Conservation (phyloP, 2,888 invertebrate genomes). For the Chalcis sispes region DNA sequence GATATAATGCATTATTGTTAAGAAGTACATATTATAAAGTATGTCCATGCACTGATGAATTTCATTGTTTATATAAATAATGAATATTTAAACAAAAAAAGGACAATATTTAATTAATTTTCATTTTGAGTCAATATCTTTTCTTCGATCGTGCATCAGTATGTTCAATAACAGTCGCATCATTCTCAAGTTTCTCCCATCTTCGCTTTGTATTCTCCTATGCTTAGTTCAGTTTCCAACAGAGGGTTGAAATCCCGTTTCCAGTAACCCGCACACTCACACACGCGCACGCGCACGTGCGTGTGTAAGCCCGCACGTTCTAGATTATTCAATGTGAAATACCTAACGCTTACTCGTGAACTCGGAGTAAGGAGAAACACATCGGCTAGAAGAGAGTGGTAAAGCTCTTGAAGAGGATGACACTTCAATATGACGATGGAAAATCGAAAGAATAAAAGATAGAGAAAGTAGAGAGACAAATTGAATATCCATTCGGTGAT, state of each 20-base stretch:
- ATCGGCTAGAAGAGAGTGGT: slow-evolving; percentile 15
- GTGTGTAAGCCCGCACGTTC: slow-evolving; percentile 34
- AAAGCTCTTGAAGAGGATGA: slow-evolving; percentile 33
- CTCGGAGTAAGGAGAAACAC: slow-evolving; percentile 2
- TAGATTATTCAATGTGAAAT: slow-evolving; percentile 60
- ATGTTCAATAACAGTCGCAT: neutral
- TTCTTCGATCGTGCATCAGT: too few species aligned
- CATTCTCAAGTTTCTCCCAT: slow-evolving; percentile 29
- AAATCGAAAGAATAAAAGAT: slow-evolving; percentile 19
- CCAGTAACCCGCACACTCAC: slow-evolving; percentile 26
- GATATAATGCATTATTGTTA: too few species aligned
- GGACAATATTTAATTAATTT: too few species aligned
- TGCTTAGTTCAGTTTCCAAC: slow-evolving; percentile 17
- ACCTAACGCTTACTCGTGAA: slow-evolving; percentile 32
- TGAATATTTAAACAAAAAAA: too few species aligned
- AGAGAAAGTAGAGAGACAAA: neutral
- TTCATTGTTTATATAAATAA: too few species aligned
- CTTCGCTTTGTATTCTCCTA: slow-evolving; percentile 4
- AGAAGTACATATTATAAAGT: too few species aligned
- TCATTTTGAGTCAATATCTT: too few species aligned
- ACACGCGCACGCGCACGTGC: slow-evolving; percentile 39
- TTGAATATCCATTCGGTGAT: neutral
- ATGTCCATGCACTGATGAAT: too few species aligned
- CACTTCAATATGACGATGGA: slow-evolving; percentile 25
- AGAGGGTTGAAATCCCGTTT: slow-evolving; percentile 40